A percentile compares a stretch with the other conserved stretches of the same genome.
Conservation (phyloP, 2,797 vertebrate genomes). For the Pipistrellus pygmaeus region DNA sequence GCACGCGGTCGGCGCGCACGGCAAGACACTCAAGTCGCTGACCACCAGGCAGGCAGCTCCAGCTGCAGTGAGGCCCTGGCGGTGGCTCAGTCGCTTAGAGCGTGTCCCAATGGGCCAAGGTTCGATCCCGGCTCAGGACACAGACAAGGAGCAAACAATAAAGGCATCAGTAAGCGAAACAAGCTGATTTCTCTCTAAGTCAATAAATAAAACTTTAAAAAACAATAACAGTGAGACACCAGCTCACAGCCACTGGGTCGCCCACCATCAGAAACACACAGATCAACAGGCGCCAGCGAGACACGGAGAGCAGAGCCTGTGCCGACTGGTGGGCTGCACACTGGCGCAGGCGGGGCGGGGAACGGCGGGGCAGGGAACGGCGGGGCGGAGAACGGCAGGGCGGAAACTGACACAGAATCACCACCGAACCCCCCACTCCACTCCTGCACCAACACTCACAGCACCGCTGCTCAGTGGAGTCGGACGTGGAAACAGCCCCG, state of each 20-base stretch:
- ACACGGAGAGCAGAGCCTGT: fast-evolving
- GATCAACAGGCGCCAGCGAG: fast-evolving
- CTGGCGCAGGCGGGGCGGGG: fast-evolving
- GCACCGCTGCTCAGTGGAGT: fast-evolving
- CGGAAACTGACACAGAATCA: fast-evolving
- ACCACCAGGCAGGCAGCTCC: background rate
- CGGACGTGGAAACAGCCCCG: background rate
- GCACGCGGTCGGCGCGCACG: fast-evolving
- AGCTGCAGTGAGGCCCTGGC: background rate
- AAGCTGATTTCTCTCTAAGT: fast-evolving
- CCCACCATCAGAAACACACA: background rate
- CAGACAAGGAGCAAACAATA: fast-evolving
- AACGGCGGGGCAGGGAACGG: too few relatives aligned
- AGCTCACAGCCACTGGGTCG: background rate
- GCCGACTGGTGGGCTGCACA: fast-evolving
- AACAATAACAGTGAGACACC: background rate
- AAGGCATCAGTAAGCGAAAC: fast-evolving
- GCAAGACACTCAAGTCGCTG: fast-evolving
- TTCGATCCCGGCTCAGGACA: background rate
- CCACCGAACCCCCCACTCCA: fast-evolving
- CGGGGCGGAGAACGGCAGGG: fast-evolving
- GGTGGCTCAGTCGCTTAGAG: fast-evolving
- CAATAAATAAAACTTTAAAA: background rate
- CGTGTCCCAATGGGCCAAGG: fast-evolving
- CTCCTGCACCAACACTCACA: fast-evolving